Conservation (phyloP, 2,797 vertebrate species). For the Lophotriccus pileatus region DNA sequence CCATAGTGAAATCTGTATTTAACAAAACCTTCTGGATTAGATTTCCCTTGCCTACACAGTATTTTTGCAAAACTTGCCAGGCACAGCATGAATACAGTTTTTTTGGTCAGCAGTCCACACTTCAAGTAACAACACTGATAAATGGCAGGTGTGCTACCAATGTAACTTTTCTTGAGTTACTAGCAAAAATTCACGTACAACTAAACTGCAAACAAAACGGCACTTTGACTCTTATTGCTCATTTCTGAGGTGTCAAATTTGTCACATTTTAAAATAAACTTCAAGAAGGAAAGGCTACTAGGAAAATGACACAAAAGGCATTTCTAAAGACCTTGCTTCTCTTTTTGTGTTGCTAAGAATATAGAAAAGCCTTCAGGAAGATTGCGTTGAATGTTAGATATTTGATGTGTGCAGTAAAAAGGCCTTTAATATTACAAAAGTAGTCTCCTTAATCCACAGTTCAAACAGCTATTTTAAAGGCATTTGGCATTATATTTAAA, state of each 20-base stretch:
- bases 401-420: constrained; percentile 18
- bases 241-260: background rate
- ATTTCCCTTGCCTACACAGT: background rate
- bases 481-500: constrained; percentile 39
- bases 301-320: constrained; percentile 7
- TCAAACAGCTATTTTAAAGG: constrained; percentile 53
- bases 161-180: background rate
- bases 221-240: background rate
- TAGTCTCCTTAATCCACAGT: constrained; percentile 38
- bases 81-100: background rate
- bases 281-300: background rate
- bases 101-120: background rate
- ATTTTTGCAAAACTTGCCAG: background rate
- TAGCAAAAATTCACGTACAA: background rate
- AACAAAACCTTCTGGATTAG: background rate
- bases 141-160: background rate
- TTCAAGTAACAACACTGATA: background rate
- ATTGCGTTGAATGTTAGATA: background rate
- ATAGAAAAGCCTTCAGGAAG: background rate
- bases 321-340: background rate
- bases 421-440: constrained; percentile 28
- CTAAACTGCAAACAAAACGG: background rate
- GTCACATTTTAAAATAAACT: background rate
- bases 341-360: background rate
- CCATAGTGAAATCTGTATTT: background rate